phyloP scores from a whole-genome alignment of 2,888 invertebrate species.

The Steinernema carpocapsae region DNA sequence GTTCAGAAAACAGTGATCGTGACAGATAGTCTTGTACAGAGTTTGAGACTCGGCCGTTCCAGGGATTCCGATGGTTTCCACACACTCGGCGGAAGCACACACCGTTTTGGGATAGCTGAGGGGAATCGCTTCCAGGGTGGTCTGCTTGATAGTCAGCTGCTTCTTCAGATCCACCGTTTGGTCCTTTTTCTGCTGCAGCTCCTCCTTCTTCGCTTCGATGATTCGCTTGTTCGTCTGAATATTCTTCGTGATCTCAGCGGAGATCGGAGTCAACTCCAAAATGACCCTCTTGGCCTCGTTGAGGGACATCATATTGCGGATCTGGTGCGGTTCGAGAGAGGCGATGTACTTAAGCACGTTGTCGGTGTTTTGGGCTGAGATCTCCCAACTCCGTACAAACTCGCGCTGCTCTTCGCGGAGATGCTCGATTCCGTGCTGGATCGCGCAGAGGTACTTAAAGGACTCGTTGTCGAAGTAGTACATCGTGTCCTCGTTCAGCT shows the following conservation, averaged over 20 bases:
- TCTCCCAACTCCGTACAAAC: constrained; percentile 44
- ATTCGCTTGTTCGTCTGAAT: constrained; percentile 37
- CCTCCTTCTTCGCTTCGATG: constrained; percentile 41
- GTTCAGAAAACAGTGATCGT: constrained; percentile 40
- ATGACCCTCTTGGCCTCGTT: constrained; percentile 37
- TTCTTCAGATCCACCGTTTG: constrained; percentile 33
- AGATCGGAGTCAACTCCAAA: constrained; percentile 32
- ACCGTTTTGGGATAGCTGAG: constrained; percentile 44
- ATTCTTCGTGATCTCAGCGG: constrained; percentile 38
- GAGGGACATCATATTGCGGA: constrained; percentile 39
- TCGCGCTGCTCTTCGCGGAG: constrained; percentile 6
- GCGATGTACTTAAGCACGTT: constrained; percentile 40
- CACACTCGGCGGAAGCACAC: constrained; percentile 39
- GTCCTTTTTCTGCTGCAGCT: constrained; percentile 21
- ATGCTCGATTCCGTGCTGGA: constrained; percentile 36
- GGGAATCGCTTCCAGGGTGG: constrained; percentile 4
- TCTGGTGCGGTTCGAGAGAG: constrained; percentile 35
- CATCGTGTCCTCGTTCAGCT: constrained; percentile 37
- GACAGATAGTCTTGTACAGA: constrained; percentile 43
- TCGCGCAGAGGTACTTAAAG: constrained; percentile 47
- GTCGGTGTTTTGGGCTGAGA: constrained; percentile 41
- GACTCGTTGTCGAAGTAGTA: constrained; percentile 52
- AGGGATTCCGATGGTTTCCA: constrained; percentile 18
- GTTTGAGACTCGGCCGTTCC: constrained; percentile 11
- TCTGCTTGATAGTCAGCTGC: constrained; percentile 14